Evolutionary conservation across 1,140 invertebrate genomes (phyloP).

Genomic region (Apis mellifera): DNA sequence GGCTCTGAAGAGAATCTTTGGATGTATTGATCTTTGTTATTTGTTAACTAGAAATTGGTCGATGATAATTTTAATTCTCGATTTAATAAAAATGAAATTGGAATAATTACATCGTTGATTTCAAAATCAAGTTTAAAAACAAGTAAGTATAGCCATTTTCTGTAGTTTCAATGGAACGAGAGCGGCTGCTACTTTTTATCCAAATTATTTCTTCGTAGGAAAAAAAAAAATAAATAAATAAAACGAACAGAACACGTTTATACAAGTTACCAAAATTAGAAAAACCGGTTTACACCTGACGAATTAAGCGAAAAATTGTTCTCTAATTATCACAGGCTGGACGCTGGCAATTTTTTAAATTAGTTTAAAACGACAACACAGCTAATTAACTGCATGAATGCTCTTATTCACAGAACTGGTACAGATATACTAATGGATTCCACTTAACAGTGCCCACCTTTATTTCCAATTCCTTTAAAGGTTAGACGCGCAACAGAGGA

Average conservation of each 20-base stretch:
- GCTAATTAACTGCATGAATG: neutral
- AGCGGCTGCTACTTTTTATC: neutral
- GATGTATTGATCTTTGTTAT: too few relatives aligned
- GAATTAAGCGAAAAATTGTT: neutral
- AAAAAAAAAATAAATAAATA: too few relatives aligned
- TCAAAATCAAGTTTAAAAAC: too few relatives aligned
- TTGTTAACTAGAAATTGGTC: too few relatives aligned
- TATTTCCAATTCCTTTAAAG: too few relatives aligned
- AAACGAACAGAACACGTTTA: neutral
- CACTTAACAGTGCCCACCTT: too few relatives aligned
- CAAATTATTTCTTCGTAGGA: neutral
- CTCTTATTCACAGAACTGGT: neutral
- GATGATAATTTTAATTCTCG: too few relatives aligned
- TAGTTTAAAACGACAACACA: neutral
- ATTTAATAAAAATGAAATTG: too few relatives aligned
- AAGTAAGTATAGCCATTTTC: too few relatives aligned
- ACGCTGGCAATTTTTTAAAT: neutral
- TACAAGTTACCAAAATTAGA: neutral
- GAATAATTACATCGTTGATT: too few relatives aligned
- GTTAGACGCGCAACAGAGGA: too few relatives aligned
- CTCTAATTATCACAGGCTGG: neutral
- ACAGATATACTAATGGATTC: neutral
- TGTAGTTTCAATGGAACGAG: neutral
- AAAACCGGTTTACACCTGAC: neutral
- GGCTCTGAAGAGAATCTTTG: too few relatives aligned